phyloP scores from a whole-genome alignment of 2,113 vertebrate genomes.

The Gnathonemus longibarbis region DNA sequence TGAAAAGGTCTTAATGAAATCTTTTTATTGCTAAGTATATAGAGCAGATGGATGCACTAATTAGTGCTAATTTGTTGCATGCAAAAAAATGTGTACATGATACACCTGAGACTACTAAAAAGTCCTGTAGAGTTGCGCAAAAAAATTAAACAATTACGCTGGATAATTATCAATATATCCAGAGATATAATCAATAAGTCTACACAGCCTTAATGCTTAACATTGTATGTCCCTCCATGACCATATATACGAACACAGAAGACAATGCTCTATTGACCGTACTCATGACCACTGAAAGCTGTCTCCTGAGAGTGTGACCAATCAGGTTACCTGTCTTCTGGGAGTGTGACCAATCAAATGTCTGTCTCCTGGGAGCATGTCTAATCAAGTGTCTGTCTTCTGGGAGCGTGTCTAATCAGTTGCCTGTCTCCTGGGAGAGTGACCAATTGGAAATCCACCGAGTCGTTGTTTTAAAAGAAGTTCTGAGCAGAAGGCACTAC shows the following conservation, averaged over 20 bases:
- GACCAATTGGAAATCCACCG: not conserved
- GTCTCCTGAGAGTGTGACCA: not conserved
- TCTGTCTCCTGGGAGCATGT: not conserved
- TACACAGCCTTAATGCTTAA: not conserved
- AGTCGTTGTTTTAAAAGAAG: not conserved
- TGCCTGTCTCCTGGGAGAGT: not conserved
- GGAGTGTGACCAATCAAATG: not conserved
- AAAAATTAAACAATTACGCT: not conserved
- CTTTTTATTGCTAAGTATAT: not conserved
- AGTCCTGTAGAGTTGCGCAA: not conserved
- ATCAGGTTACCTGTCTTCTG: not conserved
- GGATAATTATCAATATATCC: not conserved
- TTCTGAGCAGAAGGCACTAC: not conserved
- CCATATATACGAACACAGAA: not conserved
- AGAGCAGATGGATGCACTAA: not conserved
- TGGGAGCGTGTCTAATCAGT: not conserved
- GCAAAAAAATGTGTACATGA: not conserved
- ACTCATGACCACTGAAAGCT: not conserved
- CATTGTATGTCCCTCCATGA: not conserved
- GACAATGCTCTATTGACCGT: not conserved
- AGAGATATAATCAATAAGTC: not conserved
- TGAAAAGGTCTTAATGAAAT: not conserved
- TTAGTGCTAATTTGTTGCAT: not conserved
- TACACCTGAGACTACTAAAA: not conserved
- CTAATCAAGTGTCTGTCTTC: not conserved